Percentiles rank a stretch among this genome's conserved stretches.
Evolutionary conservation across 2,888 invertebrate species (phyloP).

Genomic region (Amblyjoppa fuscipennis): DNA sequence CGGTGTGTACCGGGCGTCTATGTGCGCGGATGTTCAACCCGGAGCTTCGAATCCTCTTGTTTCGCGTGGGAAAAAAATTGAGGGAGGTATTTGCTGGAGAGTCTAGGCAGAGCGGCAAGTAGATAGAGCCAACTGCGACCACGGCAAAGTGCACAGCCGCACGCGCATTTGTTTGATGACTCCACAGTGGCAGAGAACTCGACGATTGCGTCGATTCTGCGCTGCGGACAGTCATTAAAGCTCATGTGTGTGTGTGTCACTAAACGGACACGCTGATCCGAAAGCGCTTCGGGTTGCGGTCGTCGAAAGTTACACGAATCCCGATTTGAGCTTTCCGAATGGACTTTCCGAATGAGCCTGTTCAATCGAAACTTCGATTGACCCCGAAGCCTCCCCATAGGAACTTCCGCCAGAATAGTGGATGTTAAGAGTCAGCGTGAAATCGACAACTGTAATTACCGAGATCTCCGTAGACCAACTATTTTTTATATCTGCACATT

Average conservation of each 20-base stretch:
- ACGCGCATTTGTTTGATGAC: constrained; percentile 54
- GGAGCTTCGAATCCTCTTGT: constrained; percentile 19
- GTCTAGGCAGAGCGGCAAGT: constrained; percentile 52
- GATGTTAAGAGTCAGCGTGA: background rate
- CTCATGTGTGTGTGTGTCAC: constrained; percentile 26
- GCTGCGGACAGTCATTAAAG: constrained; percentile 14
- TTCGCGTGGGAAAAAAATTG: constrained; percentile 40
- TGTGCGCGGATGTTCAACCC: constrained; percentile 8
- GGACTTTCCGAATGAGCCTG: constrained; percentile 14
- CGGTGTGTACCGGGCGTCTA: constrained; percentile 27
- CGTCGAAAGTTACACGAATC: constrained; percentile 35
- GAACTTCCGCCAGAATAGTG: too few relatives aligned
- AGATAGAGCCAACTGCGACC: constrained; percentile 40
- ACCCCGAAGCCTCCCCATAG: background rate
- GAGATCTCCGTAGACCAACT: background rate
- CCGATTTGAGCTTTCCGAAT: background rate
- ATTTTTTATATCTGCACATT: background rate
- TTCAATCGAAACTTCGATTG: constrained; percentile 22
- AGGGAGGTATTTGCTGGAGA: constrained; percentile 21
- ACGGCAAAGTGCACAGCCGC: constrained; percentile 49
- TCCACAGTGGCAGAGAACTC: constrained; percentile 42
- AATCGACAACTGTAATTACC: background rate
- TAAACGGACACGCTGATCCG: constrained; percentile 12
- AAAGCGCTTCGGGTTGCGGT: constrained; percentile 2
- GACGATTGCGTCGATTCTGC: constrained; percentile 18